Conservation (phyloP, 2,888 invertebrate species). For the Lobophora halterata region DNA sequence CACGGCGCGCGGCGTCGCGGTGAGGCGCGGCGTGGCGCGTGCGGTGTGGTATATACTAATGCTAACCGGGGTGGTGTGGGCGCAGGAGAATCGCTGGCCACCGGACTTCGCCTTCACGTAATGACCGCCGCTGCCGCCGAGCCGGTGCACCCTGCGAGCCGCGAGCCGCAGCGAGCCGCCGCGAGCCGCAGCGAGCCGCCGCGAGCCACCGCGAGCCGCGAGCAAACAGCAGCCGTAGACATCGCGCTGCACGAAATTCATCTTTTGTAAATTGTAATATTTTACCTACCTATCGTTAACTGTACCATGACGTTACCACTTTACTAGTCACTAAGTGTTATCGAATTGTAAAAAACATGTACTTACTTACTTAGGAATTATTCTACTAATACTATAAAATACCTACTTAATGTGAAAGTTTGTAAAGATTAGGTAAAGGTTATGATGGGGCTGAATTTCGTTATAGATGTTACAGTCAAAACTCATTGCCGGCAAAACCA, state of each 20-base stretch:
- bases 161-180: neutral
- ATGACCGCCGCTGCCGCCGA: slow-evolving; percentile 37
- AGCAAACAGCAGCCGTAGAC: too few species aligned
- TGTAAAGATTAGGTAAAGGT: too few species aligned
- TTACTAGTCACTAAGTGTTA: slow-evolving; percentile 25
- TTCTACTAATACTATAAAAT: too few species aligned
- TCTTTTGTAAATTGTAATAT: slow-evolving; percentile 24
- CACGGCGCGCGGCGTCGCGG: neutral
- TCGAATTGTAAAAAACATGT: slow-evolving; percentile 19
- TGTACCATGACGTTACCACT: slow-evolving; percentile 13
- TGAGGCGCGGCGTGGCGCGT: slow-evolving; percentile 6
- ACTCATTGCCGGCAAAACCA: too few species aligned
- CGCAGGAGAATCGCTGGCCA: slow-evolving; percentile 74
- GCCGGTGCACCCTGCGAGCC: slow-evolving; percentile 12
- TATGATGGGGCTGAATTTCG: too few species aligned
- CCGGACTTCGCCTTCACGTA: slow-evolving; percentile 74
- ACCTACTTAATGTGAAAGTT: too few species aligned
- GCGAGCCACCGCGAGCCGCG: neutral
- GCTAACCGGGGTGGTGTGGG: slow-evolving; percentile 55
- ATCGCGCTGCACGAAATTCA: too few species aligned
- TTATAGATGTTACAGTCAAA: too few species aligned
- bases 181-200: slow-evolving; percentile 1
- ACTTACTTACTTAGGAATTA: slow-evolving; percentile 2
- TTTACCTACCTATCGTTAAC: slow-evolving; percentile 12
- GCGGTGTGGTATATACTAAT: slow-evolving; percentile 28